Percentiles rank a stretch among this genome's conserved stretches.
These are phyloP conservation scores for Nymphicus hollandicus DNA, from an alignment of 2,113 vertebrate genomes.

Conservation along the genomic window DNA sequence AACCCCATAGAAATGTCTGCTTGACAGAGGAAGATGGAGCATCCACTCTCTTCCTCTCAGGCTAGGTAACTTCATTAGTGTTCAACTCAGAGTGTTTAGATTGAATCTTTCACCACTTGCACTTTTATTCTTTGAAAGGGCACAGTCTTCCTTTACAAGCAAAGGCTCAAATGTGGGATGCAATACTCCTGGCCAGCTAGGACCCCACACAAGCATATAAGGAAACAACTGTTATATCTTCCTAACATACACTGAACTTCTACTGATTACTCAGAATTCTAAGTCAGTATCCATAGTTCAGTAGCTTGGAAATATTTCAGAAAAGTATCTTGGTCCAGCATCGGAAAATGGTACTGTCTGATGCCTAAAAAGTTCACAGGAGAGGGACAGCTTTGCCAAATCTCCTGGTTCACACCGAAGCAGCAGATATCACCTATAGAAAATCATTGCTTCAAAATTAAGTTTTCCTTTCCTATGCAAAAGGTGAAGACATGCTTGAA, in stretches of 20 bases:
- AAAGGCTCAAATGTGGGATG: background rate
- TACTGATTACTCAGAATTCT: background rate
- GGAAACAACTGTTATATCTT: background rate
- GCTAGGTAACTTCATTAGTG: background rate
- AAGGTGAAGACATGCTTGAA: background rate
- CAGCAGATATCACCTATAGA: background rate
- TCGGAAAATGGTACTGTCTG: background rate
- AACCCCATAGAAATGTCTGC: background rate
- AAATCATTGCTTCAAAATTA: background rate
- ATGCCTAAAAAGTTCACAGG: background rate
- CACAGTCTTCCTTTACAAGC: background rate
- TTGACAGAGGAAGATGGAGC: conserved; percentile 26
- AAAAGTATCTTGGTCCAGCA: background rate
- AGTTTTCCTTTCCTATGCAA: background rate
- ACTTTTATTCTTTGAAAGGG: background rate
- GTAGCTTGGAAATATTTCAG: background rate
- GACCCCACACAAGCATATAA: background rate
- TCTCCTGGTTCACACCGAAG: background rate
- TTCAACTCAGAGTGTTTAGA: background rate
- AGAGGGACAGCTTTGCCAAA: background rate
- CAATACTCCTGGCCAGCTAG: background rate
- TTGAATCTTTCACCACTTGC: background rate
- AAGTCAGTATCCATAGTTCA: background rate
- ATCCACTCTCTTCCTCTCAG: background rate
- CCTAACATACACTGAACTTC: background rate